Evolutionary conservation across 2,797 vertebrate genomes (phyloP).

Genomic region (Dermochelys coriacea): DNA sequence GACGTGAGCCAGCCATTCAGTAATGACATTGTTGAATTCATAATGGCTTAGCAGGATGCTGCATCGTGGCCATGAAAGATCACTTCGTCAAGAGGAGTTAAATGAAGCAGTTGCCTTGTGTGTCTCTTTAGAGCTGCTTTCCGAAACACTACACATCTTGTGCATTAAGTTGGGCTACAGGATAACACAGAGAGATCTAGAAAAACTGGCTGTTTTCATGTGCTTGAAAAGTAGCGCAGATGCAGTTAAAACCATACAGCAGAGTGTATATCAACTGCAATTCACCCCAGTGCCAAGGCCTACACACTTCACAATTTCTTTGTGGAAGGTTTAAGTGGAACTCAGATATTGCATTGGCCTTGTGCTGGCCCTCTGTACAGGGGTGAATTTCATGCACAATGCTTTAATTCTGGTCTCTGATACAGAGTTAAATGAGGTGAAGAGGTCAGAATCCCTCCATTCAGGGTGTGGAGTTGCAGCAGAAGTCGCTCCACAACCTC

Average conservation of each 20-base stretch:
- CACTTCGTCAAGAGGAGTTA: slow-evolving; percentile 51
- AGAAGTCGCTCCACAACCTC: background rate
- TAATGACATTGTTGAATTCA: slow-evolving; percentile 57
- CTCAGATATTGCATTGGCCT: background rate
- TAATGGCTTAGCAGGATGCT: slow-evolving; percentile 46
- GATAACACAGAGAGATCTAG: background rate
- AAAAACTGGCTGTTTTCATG: background rate
- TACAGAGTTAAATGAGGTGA: background rate
- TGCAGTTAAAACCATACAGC: background rate
- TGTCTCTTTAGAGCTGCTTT: slow-evolving; percentile 27
- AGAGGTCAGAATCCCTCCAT: background rate
- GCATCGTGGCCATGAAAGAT: slow-evolving; percentile 58
- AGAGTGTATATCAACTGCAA: too few relatives aligned
- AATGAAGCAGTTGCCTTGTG: slow-evolving; percentile 52
- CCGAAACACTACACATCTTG: background rate
- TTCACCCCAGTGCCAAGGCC: background rate
- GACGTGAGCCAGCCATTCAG: slow-evolving; percentile 46
- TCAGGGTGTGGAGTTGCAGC: rapidly evolving
- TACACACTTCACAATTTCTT: background rate
- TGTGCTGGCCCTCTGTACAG: background rate
- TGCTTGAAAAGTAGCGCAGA: background rate
- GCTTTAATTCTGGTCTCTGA: slow-evolving; percentile 14
- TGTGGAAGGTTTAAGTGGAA: background rate
- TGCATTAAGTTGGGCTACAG: slow-evolving; percentile 40
- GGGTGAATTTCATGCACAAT: background rate